These are phyloP conservation scores for Lepidurus arcticus DNA, from an alignment of 1,140 invertebrate species.

Conservation along the genomic window DNA sequence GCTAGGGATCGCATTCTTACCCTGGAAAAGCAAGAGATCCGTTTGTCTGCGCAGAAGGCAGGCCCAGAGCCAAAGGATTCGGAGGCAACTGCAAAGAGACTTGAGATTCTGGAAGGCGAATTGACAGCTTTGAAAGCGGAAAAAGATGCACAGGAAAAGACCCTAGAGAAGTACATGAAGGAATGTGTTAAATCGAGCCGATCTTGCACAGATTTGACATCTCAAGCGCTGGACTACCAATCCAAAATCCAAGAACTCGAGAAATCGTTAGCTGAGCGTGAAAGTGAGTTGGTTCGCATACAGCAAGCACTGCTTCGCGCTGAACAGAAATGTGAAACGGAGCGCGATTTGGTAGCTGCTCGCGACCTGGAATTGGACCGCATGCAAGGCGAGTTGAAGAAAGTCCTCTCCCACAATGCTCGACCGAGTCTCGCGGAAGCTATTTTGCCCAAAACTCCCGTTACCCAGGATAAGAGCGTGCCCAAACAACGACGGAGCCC, in stretches of 20 bases:
- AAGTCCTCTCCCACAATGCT: neutral
- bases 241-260: neutral
- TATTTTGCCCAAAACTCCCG: neutral
- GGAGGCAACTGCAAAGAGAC: neutral
- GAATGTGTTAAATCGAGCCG: neutral
- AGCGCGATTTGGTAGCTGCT: neutral
- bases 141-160: neutral
- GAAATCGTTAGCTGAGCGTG: neutral
- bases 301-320: neutral
- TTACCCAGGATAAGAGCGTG: neutral
- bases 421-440: neutral
- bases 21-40: neutral
- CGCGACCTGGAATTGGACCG: neutral
- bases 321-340: neutral
- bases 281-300: neutral
- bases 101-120: neutral
- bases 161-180: neutral
- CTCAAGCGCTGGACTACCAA: neutral
- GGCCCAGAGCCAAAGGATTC: neutral
- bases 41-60: too few species aligned
- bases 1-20: neutral
- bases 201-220: neutral
- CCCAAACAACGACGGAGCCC: neutral
- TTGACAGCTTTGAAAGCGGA: neutral
- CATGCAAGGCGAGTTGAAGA: neutral